Evolutionary conservation across 2,797 vertebrate genomes (phyloP).

Genomic region (Ctenopoma multispine): DNA sequence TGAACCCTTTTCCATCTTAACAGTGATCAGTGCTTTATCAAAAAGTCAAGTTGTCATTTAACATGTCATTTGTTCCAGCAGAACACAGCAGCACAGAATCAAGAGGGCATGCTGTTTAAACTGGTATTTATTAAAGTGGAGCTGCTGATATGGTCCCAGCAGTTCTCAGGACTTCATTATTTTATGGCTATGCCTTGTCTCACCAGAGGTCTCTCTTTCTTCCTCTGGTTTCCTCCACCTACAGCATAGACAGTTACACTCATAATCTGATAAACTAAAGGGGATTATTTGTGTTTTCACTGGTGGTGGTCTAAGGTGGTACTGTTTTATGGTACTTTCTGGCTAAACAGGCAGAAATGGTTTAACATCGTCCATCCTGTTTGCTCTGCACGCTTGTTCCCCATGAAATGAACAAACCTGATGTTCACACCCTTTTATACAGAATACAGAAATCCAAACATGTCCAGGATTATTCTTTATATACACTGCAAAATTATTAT

Average conservation of each 20-base stretch:
- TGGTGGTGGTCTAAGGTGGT: neutral
- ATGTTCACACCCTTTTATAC: neutral
- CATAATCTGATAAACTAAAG: slow-evolving; percentile 10
- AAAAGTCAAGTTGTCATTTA: neutral
- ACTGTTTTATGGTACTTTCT: neutral
- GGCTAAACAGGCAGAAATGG: neutral
- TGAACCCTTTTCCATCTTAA: neutral
- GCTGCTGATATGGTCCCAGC: neutral
- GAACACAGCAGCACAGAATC: neutral
- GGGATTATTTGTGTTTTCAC: neutral
- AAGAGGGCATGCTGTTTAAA: neutral
- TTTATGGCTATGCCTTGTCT: neutral
- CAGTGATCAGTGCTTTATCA: neutral
- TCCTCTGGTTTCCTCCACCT: slow-evolving; percentile 19
- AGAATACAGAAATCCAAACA: neutral
- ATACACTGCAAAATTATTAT: neutral
- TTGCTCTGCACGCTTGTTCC: neutral
- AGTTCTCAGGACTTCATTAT: slow-evolving; percentile 19
- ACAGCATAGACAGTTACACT: neutral
- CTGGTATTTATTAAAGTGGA: neutral
- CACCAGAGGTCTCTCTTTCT: neutral
- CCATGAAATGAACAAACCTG: slow-evolving; percentile 2
- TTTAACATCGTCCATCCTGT: neutral
- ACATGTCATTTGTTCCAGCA: no score
- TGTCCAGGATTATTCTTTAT: neutral